These are phyloP conservation scores for Therioaphis trifolii DNA, from an alignment of 2,888 invertebrate species.

Conservation along the genomic window DNA sequence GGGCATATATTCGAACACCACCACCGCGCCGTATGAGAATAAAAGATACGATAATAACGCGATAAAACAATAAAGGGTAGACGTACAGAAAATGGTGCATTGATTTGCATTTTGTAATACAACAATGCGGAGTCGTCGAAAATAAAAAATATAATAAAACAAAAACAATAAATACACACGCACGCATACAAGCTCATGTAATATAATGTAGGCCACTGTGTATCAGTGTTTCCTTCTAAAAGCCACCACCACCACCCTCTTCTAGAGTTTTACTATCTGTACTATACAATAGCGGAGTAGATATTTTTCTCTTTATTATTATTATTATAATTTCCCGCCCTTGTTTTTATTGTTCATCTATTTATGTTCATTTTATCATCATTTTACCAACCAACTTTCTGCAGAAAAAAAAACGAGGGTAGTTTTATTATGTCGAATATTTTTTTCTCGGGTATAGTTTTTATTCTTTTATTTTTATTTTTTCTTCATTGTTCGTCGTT, in stretches of 20 bases:
- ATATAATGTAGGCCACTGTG: conserved; percentile 21
- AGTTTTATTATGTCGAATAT: conserved; percentile 29
- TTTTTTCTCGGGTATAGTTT: not conserved
- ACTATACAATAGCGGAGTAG: conserved; percentile 7
- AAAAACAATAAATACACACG: no score
- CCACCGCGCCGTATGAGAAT: no score
- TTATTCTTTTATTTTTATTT: no score
- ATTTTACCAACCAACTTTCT: conserved; percentile 26
- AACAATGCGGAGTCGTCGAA: not conserved
- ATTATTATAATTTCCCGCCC: conserved; percentile 26
- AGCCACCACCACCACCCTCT: not conserved
- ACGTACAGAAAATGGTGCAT: not conserved
- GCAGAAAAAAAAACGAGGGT: conserved; percentile 8
- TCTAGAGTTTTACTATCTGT: not conserved
- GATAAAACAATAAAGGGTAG: not conserved
- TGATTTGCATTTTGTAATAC: no score
- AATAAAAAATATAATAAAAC: conserved; percentile 13
- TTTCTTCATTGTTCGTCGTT: conserved; percentile 24
- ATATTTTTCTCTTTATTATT: conserved; percentile 28
- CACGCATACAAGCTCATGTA: no score
- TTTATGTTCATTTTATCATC: conserved; percentile 40
- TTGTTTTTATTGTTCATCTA: conserved; percentile 34
- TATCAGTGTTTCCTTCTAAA: conserved; percentile 20
- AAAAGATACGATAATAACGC: conserved; percentile 5
- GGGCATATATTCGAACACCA: no score